Conservation (phyloP, 2,888 invertebrate species). For the Chelonus formosanus region DNA sequence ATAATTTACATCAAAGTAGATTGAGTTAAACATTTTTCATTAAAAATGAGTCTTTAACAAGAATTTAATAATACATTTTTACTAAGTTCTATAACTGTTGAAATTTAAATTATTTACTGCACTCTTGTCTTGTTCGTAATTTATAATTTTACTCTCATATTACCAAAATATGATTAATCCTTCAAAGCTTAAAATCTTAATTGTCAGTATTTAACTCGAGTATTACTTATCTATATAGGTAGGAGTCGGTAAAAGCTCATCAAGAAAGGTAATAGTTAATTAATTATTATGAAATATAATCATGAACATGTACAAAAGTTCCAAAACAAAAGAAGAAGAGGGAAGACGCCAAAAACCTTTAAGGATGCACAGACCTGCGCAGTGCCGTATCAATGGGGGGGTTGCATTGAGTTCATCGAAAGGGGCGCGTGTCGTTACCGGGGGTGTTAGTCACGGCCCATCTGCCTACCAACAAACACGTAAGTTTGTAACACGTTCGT, state of each 20-base stretch:
- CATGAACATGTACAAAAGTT: too few relatives aligned
- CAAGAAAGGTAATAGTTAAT: too few relatives aligned
- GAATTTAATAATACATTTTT: too few relatives aligned
- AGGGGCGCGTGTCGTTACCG: constrained; percentile 59
- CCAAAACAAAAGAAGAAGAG: too few relatives aligned
- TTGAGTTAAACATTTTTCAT: constrained; percentile 16
- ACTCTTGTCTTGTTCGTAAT: background rate
- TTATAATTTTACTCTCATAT: background rate
- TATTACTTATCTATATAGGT: too few relatives aligned
- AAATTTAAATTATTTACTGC: background rate
- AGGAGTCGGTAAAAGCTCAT: too few relatives aligned
- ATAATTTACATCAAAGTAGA: constrained; percentile 16
- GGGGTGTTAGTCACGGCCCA: constrained; percentile 65
- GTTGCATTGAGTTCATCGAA: constrained; percentile 42
- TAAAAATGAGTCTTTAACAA: background rate
- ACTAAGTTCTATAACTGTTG: too few relatives aligned
- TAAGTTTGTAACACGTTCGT: constrained; percentile 53
- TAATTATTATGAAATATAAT: too few relatives aligned
- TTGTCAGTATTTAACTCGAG: too few relatives aligned
- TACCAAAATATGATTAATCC: too few relatives aligned
- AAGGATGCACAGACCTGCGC: constrained; percentile 55
- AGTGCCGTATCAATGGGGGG: constrained; percentile 49
- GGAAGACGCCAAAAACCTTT: background rate
- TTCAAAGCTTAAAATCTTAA: too few relatives aligned
- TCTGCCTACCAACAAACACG: constrained; percentile 62